Conservation (phyloP, 2,888 invertebrate genomes). For the Trypoxylon attenuatum region DNA sequence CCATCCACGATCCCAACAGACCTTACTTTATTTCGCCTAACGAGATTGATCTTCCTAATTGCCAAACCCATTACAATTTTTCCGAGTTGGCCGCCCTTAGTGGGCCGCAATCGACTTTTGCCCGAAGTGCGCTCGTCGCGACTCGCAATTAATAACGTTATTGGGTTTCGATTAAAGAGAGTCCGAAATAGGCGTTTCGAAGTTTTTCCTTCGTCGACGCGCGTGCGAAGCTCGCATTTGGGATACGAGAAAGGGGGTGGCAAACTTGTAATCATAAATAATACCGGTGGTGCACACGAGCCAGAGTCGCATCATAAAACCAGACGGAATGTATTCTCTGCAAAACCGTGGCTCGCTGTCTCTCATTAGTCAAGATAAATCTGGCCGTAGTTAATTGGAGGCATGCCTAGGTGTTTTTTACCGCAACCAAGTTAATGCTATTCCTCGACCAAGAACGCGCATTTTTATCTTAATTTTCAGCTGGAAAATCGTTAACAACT, state of each 20-base stretch:
- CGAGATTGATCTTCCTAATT: conserved; percentile 8
- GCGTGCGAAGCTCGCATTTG: neutral
- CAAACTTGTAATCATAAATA: conserved; percentile 45
- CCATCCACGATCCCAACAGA: neutral
- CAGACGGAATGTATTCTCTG: conserved; percentile 22
- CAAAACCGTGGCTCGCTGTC: conserved; percentile 31
- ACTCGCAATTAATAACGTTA: neutral
- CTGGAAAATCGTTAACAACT: conserved; percentile 21
- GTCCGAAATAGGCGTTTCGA: too few species aligned
- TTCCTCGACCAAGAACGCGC: conserved; percentile 13
- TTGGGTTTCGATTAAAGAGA: neutral
- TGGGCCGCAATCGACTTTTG: conserved; percentile 8
- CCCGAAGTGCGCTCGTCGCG: neutral
- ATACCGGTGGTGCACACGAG: conserved; percentile 20
- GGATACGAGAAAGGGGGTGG: neutral
- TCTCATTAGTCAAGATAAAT: conserved; percentile 52
- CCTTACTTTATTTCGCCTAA: conserved; percentile 1
- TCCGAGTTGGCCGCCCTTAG: neutral
- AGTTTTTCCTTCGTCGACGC: neutral
- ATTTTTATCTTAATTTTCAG: conserved; percentile 17
- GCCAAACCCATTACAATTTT: conserved; percentile 19
- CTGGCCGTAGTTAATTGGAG: conserved; percentile 51
- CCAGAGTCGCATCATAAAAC: conserved; percentile 42
- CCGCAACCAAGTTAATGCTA: conserved; percentile 16
- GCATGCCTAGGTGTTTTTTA: conserved; percentile 34